phyloP scores from a whole-genome alignment of 2,113 vertebrate species.

The Nothoprocta perdicaria region DNA sequence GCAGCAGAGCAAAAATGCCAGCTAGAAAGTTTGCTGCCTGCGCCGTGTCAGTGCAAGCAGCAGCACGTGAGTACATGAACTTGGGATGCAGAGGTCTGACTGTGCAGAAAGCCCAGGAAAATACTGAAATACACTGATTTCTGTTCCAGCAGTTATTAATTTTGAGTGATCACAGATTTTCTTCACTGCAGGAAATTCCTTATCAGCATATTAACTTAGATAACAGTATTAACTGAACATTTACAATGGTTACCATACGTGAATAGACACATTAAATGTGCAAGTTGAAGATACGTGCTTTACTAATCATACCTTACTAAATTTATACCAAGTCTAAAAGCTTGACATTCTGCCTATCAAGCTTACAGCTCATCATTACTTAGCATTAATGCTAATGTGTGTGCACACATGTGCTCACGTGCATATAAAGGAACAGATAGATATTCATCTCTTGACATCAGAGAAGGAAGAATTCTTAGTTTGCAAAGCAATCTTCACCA shows the following conservation, averaged over 20 bases:
- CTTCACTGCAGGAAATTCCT: not conserved
- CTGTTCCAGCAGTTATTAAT: not conserved
- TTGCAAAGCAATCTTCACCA: constrained; percentile 27
- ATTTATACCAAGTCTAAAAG: not conserved
- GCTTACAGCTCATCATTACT: not conserved
- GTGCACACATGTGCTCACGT: no score
- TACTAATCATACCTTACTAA: not conserved
- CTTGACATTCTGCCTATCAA: not conserved
- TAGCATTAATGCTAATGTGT: not conserved
- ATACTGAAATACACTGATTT: not conserved
- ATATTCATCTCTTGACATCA: not conserved
- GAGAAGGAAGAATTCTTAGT: not conserved
- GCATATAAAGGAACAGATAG: constrained; percentile 8
- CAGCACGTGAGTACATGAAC: not conserved
- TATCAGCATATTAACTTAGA: not conserved
- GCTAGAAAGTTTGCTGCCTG: not conserved
- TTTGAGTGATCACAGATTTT: not conserved
- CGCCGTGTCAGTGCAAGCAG: not conserved
- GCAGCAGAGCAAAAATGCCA: not conserved
- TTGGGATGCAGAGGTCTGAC: not conserved
- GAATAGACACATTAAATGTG: not conserved
- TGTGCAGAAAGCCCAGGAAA: not conserved
- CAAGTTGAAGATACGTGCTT: not conserved
- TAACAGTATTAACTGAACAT: not conserved
- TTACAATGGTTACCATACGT: not conserved